These are phyloP conservation scores for Aradophagus sp. DNA, from an alignment of 1,140 invertebrate species.

Conservation along the genomic window DNA sequence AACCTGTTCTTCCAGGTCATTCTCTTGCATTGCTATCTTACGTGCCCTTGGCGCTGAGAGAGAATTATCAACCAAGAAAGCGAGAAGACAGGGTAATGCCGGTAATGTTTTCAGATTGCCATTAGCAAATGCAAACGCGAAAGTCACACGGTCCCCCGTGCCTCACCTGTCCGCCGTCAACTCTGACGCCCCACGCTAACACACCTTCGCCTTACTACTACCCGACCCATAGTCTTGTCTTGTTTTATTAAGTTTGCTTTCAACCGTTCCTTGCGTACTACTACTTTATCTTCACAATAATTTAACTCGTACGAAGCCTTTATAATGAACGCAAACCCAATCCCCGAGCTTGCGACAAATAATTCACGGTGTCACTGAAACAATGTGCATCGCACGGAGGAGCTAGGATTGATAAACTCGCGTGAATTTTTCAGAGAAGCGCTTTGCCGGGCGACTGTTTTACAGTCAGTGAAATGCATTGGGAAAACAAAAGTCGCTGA, in stretches of 20 bases:
- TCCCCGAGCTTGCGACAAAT: no score
- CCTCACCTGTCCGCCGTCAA: conserved; percentile 57
- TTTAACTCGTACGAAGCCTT: no score
- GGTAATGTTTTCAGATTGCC: conserved; percentile 54
- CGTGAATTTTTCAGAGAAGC: no score
- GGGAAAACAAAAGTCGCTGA: no score
- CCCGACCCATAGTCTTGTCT: conserved; percentile 35
- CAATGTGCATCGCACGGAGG: no score
- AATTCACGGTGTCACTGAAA: no score
- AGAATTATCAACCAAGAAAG: conserved; percentile 38
- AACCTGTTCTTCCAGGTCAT: conserved; percentile 30
- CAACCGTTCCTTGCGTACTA: conserved; percentile 24
- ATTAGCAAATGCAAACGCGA: conserved; percentile 58
- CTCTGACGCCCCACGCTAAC: conserved; percentile 29
- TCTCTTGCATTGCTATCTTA: conserved; percentile 44
- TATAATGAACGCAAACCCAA: no score
- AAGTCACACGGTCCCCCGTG: conserved; percentile 53
- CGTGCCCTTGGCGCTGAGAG: conserved; percentile 65
- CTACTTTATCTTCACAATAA: no score
- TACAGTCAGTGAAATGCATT: no score
- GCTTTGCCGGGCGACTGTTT: no score
- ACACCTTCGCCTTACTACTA: conserved; percentile 51
- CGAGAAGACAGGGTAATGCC: conserved; percentile 45
- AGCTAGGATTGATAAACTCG: no score
- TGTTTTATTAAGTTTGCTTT: conserved; percentile 38